Percentiles rank a stretch among this genome's conserved stretches.
Conservation (phyloP, 2,888 invertebrate genomes). For the Eupeodes latifasciatus region DNA sequence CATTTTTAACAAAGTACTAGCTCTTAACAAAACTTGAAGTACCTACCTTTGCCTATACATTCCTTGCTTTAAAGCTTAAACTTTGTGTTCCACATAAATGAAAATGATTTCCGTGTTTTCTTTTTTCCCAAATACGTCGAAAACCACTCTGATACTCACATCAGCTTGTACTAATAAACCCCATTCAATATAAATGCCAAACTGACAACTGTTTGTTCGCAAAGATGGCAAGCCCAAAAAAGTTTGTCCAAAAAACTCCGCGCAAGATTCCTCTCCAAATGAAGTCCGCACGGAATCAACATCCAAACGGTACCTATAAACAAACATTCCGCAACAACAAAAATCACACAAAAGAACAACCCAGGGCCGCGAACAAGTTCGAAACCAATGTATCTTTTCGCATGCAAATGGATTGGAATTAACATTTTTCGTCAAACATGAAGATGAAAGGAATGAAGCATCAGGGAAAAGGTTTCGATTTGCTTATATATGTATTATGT, state of each 20-base stretch:
- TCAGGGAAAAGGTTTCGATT: not conserved
- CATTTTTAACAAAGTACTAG: too few relatives aligned
- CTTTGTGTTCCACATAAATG: slow-evolving; percentile 21
- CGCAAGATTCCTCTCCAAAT: slow-evolving; percentile 61
- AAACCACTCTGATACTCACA: slow-evolving; percentile 52
- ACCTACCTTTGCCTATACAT: too few relatives aligned
- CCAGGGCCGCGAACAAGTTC: slow-evolving; percentile 50
- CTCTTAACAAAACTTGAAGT: too few relatives aligned
- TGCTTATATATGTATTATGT: too few relatives aligned
- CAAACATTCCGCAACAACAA: slow-evolving; percentile 13
- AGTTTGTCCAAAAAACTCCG: slow-evolving; percentile 11
- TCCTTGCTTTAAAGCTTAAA: too few relatives aligned
- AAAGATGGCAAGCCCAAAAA: slow-evolving; percentile 57
- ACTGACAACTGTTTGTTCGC: slow-evolving; percentile 55
- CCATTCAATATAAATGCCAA: slow-evolving; percentile 55
- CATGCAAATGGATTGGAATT: slow-evolving; percentile 57
- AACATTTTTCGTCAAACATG: slow-evolving; percentile 14
- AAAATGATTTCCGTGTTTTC: slow-evolving; percentile 64
- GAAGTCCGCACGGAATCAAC: slow-evolving; percentile 37
- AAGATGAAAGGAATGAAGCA: not conserved
- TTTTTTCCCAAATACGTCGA: slow-evolving; percentile 56
- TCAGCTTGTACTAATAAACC: slow-evolving; percentile 58
- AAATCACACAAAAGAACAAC: slow-evolving; percentile 65
- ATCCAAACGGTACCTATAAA: not conserved
- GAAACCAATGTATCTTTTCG: slow-evolving; percentile 53